A percentile compares a stretch with the other conserved stretches of the same genome.
These are phyloP conservation scores for Amiota minor DNA, from an alignment of 2,888 invertebrate genomes.

Conservation along the genomic window DNA sequence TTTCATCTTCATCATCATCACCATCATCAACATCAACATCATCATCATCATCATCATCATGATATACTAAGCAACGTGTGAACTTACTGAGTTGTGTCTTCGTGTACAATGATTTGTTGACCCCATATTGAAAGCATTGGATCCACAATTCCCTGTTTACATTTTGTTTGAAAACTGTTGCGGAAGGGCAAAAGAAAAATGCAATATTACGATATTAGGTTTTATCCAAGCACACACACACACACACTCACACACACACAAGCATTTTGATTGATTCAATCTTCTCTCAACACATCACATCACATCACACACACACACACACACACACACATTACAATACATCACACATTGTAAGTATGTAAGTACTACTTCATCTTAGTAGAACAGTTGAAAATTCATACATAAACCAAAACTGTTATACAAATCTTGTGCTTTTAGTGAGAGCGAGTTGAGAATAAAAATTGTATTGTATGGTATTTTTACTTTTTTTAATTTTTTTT, in stretches of 20 bases:
- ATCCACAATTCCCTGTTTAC: slow-evolving; percentile 97
- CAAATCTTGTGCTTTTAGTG: too few species aligned
- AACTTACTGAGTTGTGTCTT: slow-evolving; percentile 97
- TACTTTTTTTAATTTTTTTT: background rate
- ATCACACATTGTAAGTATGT: too few species aligned
- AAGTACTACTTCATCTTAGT: too few species aligned
- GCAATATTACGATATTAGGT: slow-evolving; percentile 34
- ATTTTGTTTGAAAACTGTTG: slow-evolving; percentile 85
- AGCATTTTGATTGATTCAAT: too few species aligned
- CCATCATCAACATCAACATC: background rate
- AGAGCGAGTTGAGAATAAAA: background rate
- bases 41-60: slow-evolving; percentile 6
- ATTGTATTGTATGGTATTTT: background rate
- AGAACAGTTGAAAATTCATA: too few species aligned
- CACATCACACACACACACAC: too few species aligned
- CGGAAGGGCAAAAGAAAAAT: slow-evolving; percentile 43
- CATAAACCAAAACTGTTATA: too few species aligned
- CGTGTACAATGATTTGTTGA: slow-evolving; percentile 97
- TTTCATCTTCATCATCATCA: slow-evolving; percentile 3
- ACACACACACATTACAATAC: too few species aligned
- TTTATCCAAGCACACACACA: background rate
- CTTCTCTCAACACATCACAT: too few species aligned
- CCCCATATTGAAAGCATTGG: slow-evolving; percentile 99
- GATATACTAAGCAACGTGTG: background rate
- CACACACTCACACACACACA: too few species aligned